phyloP scores from a whole-genome alignment of 2,113 vertebrate genomes.

The Grammomys dolichurus region DNA sequence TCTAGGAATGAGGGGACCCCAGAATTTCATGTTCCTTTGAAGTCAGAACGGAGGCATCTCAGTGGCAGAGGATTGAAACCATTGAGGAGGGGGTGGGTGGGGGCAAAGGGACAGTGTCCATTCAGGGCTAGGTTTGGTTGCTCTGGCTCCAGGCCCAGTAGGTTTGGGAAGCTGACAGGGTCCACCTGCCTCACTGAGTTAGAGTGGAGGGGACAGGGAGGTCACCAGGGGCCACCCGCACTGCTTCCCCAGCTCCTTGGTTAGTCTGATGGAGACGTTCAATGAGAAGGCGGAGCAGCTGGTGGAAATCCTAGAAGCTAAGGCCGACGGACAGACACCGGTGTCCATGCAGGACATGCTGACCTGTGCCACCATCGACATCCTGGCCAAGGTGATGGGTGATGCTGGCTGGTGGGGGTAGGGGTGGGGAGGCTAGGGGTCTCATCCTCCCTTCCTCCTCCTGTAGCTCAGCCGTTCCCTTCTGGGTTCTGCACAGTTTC shows the following conservation, averaged over 20 bases:
- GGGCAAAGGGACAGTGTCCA: not conserved
- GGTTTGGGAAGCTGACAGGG: not conserved
- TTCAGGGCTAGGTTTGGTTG: not conserved
- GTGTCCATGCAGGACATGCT: constrained; percentile 88
- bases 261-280: constrained; percentile 88
- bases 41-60: not conserved
- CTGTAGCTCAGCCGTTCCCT: fast-evolving
- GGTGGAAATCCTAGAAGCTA: constrained; percentile 87
- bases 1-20: not conserved
- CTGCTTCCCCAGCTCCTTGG: constrained; percentile 86
- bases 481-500: not conserved
- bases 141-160: no score
- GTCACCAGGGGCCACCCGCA: fast-evolving
- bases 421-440: fast-evolving
- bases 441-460: no score
- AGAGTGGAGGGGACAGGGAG: not conserved
- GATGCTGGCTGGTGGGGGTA: fast-evolving
- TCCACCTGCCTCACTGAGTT: not conserved
- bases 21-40: not conserved
- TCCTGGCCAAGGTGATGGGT: constrained; percentile 88
- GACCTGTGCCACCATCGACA: constrained; percentile 86
- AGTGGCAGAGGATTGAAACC: not conserved
- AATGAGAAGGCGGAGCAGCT: constrained; percentile 90
- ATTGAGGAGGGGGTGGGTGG: not conserved
- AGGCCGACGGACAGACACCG: constrained; percentile 86